phyloP scores from a whole-genome alignment of 2,797 vertebrate species.

The Poeciliopsis paucimaculata region DNA sequence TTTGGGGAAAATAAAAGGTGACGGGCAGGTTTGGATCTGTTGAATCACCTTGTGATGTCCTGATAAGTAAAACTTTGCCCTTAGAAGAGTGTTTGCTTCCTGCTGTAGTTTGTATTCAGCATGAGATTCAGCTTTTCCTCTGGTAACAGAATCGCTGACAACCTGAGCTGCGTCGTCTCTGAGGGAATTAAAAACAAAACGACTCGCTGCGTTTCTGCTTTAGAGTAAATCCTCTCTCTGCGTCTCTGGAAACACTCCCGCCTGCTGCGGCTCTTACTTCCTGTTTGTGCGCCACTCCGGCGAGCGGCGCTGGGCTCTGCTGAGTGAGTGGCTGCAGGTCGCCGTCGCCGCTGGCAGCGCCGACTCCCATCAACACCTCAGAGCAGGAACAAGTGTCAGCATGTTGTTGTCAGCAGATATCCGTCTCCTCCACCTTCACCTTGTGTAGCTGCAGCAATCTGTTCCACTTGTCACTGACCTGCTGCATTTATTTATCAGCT shows the following conservation, averaged over 20 bases:
- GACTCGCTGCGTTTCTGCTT: neutral
- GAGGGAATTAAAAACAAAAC: neutral
- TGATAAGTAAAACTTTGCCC: neutral
- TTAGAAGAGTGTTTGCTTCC: neutral
- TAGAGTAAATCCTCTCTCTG: neutral
- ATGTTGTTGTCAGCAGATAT: conserved; percentile 20
- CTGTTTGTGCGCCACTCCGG: neutral
- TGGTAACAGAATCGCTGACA: neutral
- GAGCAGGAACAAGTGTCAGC: conserved; percentile 16
- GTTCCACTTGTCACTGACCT: neutral
- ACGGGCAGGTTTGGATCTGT: neutral
- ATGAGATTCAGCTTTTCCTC: neutral
- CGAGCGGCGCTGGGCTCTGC: conserved; percentile 4
- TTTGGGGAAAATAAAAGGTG: too few relatives aligned
- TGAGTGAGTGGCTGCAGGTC: neutral
- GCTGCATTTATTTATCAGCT: neutral
- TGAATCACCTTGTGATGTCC: neutral
- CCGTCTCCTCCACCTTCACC: neutral
- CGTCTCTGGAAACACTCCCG: neutral
- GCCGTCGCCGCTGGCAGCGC: conserved; percentile 8
- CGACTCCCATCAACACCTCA: conserved; percentile 6
- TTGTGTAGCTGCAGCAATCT: neutral
- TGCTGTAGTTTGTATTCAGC: neutral
- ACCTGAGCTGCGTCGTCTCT: neutral
- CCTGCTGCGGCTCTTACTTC: conserved; percentile 2